Evolutionary conservation across 2,797 vertebrate genomes (phyloP).

Genomic region (Amphiprion clarkii): DNA sequence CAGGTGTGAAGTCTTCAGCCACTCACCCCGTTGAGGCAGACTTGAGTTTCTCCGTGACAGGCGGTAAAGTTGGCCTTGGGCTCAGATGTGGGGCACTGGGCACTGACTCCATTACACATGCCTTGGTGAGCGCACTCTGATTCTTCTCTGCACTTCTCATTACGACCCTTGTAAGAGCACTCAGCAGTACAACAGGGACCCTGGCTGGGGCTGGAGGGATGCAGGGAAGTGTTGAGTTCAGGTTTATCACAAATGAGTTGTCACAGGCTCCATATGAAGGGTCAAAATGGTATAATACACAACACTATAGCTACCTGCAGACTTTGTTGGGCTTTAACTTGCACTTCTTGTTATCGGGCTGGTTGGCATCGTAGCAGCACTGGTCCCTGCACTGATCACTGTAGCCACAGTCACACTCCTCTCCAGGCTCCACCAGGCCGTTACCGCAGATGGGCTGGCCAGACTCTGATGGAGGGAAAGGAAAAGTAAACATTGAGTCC

Average conservation of each 20-base stretch:
- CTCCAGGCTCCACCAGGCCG: slow-evolving; percentile 96
- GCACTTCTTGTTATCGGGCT: slow-evolving; percentile 94
- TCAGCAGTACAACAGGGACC: slow-evolving; percentile 93
- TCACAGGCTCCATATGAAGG: background rate
- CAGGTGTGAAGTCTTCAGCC: slow-evolving; percentile 13
- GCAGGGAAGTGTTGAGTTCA: background rate
- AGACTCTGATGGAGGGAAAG: slow-evolving; percentile 86
- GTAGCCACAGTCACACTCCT: slow-evolving; percentile 98
- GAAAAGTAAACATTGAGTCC: slow-evolving; percentile 25
- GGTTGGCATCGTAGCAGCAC: slow-evolving; percentile 96
- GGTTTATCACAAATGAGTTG: background rate
- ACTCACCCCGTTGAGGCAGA: slow-evolving; percentile 97
- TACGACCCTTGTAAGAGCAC: slow-evolving; percentile 88
- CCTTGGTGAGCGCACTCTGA: slow-evolving; percentile 96
- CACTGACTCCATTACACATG: slow-evolving; percentile 89
- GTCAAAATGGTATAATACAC: background rate
- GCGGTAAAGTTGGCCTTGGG: slow-evolving; percentile 96
- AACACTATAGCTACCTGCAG: slow-evolving; percentile 89
- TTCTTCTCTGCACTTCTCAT: slow-evolving; percentile 95
- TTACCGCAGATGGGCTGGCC: slow-evolving; percentile 99
- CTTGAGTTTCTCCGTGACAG: slow-evolving; percentile 97
- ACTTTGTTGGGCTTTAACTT: slow-evolving; percentile 90
- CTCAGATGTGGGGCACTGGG: slow-evolving; percentile 93
- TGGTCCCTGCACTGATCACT: slow-evolving; percentile 96
- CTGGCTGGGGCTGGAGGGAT: slow-evolving; percentile 91